These are phyloP conservation scores for Chironomus riparius DNA, from an alignment of 2,888 invertebrate species.

Conservation along the genomic window DNA sequence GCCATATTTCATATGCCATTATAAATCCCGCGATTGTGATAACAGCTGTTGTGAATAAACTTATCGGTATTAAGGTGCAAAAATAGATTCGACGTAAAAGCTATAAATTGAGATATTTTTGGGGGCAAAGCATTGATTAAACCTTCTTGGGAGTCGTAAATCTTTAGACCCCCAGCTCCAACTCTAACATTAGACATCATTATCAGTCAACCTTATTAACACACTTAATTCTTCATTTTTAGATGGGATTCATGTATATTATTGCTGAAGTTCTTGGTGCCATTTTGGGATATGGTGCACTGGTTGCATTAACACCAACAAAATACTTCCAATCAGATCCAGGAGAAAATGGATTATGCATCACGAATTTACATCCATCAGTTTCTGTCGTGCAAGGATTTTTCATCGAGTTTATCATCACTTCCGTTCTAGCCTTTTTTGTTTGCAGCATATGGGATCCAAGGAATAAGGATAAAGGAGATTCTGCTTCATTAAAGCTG, in stretches of 20 bases:
- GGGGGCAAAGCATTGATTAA: no score
- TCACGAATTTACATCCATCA: constrained; percentile 46
- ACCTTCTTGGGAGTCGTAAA: no score
- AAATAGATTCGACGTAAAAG: not conserved
- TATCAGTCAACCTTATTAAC: not conserved
- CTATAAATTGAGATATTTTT: no score
- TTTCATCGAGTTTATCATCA: constrained; percentile 49
- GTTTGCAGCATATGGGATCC: constrained; percentile 57
- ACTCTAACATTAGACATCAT: no score
- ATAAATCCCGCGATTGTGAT: constrained; percentile 69
- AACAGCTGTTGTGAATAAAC: constrained; percentile 52
- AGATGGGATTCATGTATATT: constrained; percentile 47
- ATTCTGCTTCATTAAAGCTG: constrained; percentile 51
- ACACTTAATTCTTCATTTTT: not conserved
- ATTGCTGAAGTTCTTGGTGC: constrained; percentile 54
- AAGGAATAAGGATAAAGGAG: constrained; percentile 48
- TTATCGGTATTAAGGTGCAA: constrained; percentile 2
- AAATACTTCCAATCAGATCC: constrained; percentile 30
- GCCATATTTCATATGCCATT: constrained; percentile 69
- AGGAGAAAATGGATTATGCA: constrained; percentile 44
- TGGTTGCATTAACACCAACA: constrained; percentile 43
- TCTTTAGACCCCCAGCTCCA: no score
- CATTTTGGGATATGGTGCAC: constrained; percentile 50
- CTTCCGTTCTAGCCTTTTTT: constrained; percentile 50
- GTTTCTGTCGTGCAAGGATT: constrained; percentile 46